Evolutionary conservation across 2,797 vertebrate species (phyloP), one percentile per base, ranked within the genome.

Genomic region (Alcedo quadribrachys): DNA sequence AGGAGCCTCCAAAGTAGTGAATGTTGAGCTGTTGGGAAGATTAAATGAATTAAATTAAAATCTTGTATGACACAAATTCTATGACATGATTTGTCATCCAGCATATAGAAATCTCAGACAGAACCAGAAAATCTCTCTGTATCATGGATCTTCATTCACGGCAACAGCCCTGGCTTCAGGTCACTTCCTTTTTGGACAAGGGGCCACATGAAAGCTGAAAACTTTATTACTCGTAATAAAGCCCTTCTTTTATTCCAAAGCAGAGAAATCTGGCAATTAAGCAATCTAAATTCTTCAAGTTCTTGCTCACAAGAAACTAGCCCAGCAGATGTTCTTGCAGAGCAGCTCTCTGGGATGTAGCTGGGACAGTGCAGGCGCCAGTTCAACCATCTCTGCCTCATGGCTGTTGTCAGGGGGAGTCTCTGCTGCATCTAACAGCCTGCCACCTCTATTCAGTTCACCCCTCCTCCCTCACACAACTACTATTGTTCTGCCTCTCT

Each of bases 11-110:
- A 25, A 85, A 69, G 67, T 28, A 74, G 21, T 27, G 37, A 93
- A 84, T 25, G 62, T 70, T 84, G 81, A 91, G 58, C 96, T 97
- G 96, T 93, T 82, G 58, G 66, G 35, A 85, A 81, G 5, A 93
- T 62, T 58, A 66, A 45, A 84, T 66, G 15, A 95, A 74, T 95
- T 92, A 63, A 81, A 91, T 8, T 75, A 58, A 65, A 78, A 87
- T 93, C 22, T 46, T 75, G 15, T 81, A 50, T 67, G 58, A 91
- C 76, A 48, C 46, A 54, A 24, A 28, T 75, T 77, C 42, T 87
- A 68, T 42, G 51, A 68, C 46, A 35, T 21, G 2, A 63, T 84
- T 74, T 84, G 68, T 86, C 37, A 76, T 40, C 37, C 40, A 81
- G 27, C 24, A 77, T 28, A 55, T 4, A 92, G 32, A 91, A 89